Evolutionary conservation across 2,888 invertebrate species (phyloP).

Genomic region (Eupithecia abbreviata): DNA sequence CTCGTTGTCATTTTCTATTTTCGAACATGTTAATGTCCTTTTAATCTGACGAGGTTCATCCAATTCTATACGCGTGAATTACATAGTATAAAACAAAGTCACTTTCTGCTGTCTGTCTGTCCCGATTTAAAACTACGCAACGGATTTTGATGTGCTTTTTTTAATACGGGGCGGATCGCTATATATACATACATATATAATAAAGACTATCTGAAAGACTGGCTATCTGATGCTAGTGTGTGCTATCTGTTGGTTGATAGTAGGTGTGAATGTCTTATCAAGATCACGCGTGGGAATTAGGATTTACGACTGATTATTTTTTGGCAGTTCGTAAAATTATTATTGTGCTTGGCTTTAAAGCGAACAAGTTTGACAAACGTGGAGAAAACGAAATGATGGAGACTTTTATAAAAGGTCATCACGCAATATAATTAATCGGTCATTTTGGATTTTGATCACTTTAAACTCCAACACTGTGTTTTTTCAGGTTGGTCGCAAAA

Average conservation of each 20-base stretch:
- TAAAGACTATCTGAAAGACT: neutral
- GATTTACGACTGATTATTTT: constrained; percentile 27
- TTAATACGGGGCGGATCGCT: no score
- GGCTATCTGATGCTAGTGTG: neutral
- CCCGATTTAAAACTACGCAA: no score
- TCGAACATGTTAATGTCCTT: neutral
- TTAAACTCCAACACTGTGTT: neutral
- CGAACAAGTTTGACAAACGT: neutral
- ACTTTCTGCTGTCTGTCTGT: no score
- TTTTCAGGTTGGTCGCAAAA: no score
- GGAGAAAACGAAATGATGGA: neutral
- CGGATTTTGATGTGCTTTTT: no score
- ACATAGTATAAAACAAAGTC: neutral
- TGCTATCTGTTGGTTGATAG: constrained; percentile 18
- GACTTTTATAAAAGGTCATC: neutral
- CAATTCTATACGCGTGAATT: neutral
- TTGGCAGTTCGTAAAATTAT: neutral
- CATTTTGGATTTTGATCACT: neutral
- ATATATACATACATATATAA: neutral
- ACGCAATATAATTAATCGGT: neutral
- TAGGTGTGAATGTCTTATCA: constrained; percentile 40
- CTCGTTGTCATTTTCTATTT: neutral
- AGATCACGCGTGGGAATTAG: constrained; percentile 41
- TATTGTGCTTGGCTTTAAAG: neutral
- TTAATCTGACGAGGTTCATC: neutral